Evolutionary conservation across 2,797 vertebrate genomes (phyloP).

Genomic region (Premnoplex brunnescens): DNA sequence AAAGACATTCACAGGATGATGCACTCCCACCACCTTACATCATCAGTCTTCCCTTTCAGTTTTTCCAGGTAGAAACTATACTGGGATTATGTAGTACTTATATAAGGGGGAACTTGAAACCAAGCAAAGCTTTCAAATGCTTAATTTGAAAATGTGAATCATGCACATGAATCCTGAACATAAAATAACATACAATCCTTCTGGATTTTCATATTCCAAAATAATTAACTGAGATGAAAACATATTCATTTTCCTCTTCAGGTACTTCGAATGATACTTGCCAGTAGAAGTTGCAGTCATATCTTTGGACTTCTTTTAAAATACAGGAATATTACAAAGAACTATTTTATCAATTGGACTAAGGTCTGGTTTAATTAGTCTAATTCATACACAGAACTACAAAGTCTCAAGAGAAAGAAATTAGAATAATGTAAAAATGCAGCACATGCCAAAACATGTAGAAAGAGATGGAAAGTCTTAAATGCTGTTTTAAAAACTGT

Average conservation of each 20-base stretch:
- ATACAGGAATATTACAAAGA: background rate
- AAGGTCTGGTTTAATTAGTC: background rate
- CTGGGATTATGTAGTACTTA: background rate
- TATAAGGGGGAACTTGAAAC: background rate
- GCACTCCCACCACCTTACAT: background rate
- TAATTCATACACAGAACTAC: background rate
- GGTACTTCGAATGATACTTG: background rate
- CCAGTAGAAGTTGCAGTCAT: background rate
- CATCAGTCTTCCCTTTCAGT: background rate
- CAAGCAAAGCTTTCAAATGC: background rate
- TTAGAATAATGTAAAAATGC: background rate
- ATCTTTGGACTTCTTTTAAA: background rate
- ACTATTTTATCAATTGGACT: background rate
- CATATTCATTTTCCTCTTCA: background rate
- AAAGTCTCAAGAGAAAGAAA: background rate
- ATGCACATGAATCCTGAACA: background rate
- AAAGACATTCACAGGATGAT: background rate
- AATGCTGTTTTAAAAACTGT: background rate
- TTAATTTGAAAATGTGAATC: background rate
- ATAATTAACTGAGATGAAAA: background rate
- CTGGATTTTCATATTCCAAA: background rate
- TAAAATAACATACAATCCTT: background rate
- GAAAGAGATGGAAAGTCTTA: background rate
- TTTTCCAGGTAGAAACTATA: background rate
- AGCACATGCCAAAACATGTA: background rate